Base-by-base conservation (phyloP, 1,140 invertebrate species). In the Bursaphelenchus mucronatus region DNA sequence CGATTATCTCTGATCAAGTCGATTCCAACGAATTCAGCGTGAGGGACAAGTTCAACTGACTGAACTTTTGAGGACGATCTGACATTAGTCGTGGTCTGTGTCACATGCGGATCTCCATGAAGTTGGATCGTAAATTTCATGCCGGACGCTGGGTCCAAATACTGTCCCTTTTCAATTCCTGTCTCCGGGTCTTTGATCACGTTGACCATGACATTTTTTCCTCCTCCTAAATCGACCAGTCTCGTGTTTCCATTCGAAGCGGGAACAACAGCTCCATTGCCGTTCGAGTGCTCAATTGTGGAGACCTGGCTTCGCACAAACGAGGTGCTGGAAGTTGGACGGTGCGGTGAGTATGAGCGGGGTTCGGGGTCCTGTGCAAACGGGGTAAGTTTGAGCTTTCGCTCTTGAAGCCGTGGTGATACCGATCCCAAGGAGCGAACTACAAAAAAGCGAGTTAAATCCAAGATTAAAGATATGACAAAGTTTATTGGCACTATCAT, bases 121-220 rank as follows among this genome's bases (percentile, higher is more conserved):
- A 73, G 59, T 75, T 74, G 71, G n/a, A 95, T 80, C 19, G 89
- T 90, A 67, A 90, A 85, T 51, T 84, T 84, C 52, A 87, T 86
- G 39, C 87, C 86, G 69, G 90, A 88, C 50, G 88, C 87, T 41
- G 87, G 87, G 61, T 94, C 89, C 9, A 89, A 83, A 76, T 95
- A 87, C 52, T 88, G 86, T 5, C 90, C 89, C 56, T 88, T 88
- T 54, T 87, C 85, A 55, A 79, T 51, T 44, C 78, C 76, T 0
- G 41, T 30, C 66, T 80, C 77, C 64, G 76, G 50, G 56, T 67
- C 63, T 57, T 69, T 62, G 40, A 73, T 17, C 45, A 80, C 63
- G 62, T 74, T 55, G 66, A 75, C 75, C 66, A 73, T 75, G 17
- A 76, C 74, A 57, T 75, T 69, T 19, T 75, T 75, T 21, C 73